phyloP scores from a whole-genome alignment of 2,888 invertebrate species.

The Phania funesta region DNA sequence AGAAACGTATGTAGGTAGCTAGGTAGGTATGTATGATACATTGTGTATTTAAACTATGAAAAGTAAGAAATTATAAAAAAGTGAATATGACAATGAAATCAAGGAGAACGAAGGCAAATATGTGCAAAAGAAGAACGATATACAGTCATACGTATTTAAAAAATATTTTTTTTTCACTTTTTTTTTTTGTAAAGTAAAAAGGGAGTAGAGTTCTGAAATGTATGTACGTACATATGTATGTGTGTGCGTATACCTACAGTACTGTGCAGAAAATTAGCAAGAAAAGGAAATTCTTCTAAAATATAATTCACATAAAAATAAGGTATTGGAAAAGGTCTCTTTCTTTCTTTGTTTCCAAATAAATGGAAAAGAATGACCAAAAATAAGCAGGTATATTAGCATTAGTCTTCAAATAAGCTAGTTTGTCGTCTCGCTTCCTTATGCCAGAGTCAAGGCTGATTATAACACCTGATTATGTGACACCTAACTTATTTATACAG shows the following conservation, averaged over 20 bases:
- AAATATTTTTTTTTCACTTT: constrained; percentile 8
- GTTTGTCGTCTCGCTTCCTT: no score
- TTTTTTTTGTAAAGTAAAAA: constrained; percentile 31
- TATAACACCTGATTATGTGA: no score
- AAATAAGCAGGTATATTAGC: no score
- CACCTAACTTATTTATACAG: no score
- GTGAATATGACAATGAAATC: constrained; percentile 59
- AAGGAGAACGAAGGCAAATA: constrained; percentile 58
- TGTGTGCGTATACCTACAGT: not conserved
- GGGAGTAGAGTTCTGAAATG: constrained; percentile 38
- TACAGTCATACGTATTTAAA: constrained; percentile 9
- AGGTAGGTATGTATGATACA: not conserved
- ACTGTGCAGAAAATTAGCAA: not conserved
- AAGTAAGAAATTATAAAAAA: constrained; percentile 27
- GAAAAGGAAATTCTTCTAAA: not conserved
- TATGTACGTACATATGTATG: not conserved
- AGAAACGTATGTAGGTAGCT: not conserved
- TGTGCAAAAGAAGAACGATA: constrained; percentile 40
- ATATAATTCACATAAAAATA: not conserved
- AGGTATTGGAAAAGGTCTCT: no score
- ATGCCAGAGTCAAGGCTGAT: no score
- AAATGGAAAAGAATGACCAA: no score
- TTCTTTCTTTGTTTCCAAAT: no score
- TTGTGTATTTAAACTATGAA: constrained; percentile 19
- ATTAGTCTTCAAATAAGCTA: no score